Evolutionary conservation across 2,888 invertebrate species (phyloP).

Genomic region (Kryphioiulus occultus): DNA sequence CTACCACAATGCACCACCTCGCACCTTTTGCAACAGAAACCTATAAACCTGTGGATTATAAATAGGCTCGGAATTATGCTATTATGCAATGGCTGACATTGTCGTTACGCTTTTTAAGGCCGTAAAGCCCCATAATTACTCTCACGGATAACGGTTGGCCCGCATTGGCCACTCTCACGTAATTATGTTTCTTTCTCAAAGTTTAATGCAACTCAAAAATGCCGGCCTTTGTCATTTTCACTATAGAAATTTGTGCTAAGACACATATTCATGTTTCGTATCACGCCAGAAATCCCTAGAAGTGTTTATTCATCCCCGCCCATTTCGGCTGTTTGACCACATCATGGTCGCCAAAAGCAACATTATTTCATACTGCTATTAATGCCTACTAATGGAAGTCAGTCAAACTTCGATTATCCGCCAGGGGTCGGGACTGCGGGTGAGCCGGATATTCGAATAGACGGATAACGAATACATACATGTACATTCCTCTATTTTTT

Average conservation of each 20-base stretch:
- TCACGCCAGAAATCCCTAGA: background rate
- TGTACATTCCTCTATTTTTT: too few species aligned
- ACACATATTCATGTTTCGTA: background rate
- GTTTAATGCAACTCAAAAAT: background rate
- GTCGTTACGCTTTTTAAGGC: background rate
- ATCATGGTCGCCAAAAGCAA: background rate
- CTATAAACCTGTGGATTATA: background rate
- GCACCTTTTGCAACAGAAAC: constrained; percentile 21
- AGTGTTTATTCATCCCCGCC: background rate
- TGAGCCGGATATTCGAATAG: too few species aligned
- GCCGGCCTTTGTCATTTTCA: background rate
- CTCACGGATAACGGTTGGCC: background rate
- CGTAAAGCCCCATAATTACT: background rate
- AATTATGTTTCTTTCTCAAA: background rate
- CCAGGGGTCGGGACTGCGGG: too few species aligned
- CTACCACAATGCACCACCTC: background rate
- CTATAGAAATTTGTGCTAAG: background rate
- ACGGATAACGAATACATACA: too few species aligned
- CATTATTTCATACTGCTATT: background rate
- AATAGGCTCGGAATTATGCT: background rate
- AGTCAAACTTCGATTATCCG: too few species aligned
- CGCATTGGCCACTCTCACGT: constrained; percentile 32
- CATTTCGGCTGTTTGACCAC: background rate
- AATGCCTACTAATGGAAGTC: background rate
- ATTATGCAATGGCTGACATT: background rate